phyloP scores from a whole-genome alignment of 2,113 vertebrate genomes.

The Elachura formosa region DNA sequence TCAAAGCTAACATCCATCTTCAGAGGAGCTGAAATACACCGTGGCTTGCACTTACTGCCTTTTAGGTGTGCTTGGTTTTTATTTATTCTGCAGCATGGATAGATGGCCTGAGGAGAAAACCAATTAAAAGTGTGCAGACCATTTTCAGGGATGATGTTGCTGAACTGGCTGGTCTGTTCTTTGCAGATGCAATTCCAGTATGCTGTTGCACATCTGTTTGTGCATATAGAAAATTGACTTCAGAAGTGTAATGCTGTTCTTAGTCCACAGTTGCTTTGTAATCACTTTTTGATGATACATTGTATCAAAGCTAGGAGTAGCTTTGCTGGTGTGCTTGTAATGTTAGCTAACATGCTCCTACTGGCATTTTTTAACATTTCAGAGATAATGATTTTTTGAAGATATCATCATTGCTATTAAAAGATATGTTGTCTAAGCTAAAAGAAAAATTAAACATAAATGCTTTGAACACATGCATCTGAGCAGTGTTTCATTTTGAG shows the following conservation, averaged over 20 bases:
- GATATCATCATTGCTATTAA: neutral
- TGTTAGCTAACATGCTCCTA: neutral
- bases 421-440: neutral
- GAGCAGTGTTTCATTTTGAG: neutral
- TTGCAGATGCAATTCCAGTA: neutral
- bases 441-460: neutral
- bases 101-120: neutral
- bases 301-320: neutral
- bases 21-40: neutral
- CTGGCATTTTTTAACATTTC: neutral
- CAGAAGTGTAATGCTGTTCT: neutral
- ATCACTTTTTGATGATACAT: neutral
- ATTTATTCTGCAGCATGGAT: neutral
- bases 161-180: neutral
- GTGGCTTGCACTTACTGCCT: neutral
- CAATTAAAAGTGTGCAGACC: neutral
- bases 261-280: neutral
- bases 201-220: accelerated
- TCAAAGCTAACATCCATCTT: neutral
- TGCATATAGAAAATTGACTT: neutral
- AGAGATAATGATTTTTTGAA: neutral
- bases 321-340: neutral
- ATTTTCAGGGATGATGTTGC: neutral
- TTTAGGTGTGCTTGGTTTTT: neutral
- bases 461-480: neutral